Percentiles rank a stretch among this genome's conserved stretches.
These are phyloP conservation scores for Phortica variegata DNA, from an alignment of 1,140 invertebrate species.

Conservation along the genomic window DNA sequence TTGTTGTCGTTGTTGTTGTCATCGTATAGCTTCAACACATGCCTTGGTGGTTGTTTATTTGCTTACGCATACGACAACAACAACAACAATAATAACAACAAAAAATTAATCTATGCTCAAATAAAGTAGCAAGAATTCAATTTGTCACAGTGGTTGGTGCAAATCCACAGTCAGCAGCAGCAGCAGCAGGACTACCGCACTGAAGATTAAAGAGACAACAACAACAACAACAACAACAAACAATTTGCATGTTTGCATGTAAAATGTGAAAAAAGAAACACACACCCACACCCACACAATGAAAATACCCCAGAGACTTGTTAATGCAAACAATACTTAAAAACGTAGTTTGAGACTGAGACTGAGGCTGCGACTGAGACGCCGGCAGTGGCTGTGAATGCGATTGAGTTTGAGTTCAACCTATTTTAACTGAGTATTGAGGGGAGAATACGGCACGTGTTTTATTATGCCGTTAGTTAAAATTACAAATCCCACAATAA, in stretches of 20 bases:
- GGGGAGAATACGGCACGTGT: too few species aligned
- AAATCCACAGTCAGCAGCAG: too few species aligned
- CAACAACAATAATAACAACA: too few species aligned
- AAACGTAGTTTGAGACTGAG: constrained; percentile 39
- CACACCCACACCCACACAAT: too few species aligned
- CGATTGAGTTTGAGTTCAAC: background rate
- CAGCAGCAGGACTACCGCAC: too few species aligned
- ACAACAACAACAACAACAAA: constrained; percentile 1
- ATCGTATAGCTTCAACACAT: too few species aligned
- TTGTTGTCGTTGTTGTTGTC: too few species aligned
- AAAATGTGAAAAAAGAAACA: constrained; percentile 29
- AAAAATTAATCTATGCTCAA: constrained; percentile 49
- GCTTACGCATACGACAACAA: too few species aligned
- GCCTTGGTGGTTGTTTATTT: too few species aligned
- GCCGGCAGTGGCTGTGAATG: background rate
- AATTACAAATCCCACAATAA: constrained; percentile 29
- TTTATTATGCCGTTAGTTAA: too few species aligned
- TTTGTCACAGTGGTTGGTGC: constrained; percentile 36
- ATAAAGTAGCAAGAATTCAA: constrained; percentile 54
- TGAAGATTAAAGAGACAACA: constrained; percentile 3
- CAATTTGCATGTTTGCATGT: constrained; percentile 34
- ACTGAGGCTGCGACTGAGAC: constrained; percentile 9
- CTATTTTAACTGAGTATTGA: too few species aligned
- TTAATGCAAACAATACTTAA: constrained; percentile 52
- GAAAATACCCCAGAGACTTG: constrained; percentile 40